Base-by-base conservation (phyloP, 2,113 vertebrate genomes). In the Oreotrochilus melanogaster region DNA sequence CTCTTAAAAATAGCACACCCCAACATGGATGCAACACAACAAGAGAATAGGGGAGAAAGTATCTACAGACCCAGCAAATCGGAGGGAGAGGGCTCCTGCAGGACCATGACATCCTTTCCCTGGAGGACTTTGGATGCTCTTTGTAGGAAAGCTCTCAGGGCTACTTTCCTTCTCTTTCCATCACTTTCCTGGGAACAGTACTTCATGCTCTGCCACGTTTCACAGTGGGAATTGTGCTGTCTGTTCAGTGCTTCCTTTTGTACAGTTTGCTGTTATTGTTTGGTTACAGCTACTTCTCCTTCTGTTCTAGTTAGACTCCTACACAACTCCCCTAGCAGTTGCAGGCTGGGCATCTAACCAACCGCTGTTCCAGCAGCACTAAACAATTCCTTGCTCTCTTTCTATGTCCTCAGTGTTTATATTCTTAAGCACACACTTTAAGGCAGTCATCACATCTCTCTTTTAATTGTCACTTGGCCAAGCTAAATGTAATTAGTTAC, bases 401-500 rank as follows among this genome's bases (percentile, higher is more conserved):
- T 72, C 73, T 81, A 54, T 70, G 53, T 56, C 56, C 42, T 78
- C 8, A 1, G 18, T 96, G 90, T 96, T 96, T 96, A 95, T 90
- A 78, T 92, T 90, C 88, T 88, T 90, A 88, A 96, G 91, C 61
- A 80, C 57, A 92, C 75, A 94, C 42, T 96, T 96, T 84, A 84
- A 92, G 75, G 85, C 90, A 92, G 82, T 94, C 93, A 92, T 86
- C 93, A 90, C 88, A 88, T 96, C 86, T 90, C 71, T 81, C 64
- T 92, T 80, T 92, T 71, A 95, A 92, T 86, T 94, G 93, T 96
- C 93, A 94, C 96, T 94, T 96, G 79, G 95, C 92, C 96, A 95
- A 96, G 88, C 76, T 95, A 96, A 97, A 96, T 92, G 95, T 96
- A 97, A 96, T 96, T 96, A 97, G 93, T 96, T 94, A 93, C 88